phyloP scores from a whole-genome alignment of 2,888 invertebrate species.

The Tupiocoris notatus region DNA sequence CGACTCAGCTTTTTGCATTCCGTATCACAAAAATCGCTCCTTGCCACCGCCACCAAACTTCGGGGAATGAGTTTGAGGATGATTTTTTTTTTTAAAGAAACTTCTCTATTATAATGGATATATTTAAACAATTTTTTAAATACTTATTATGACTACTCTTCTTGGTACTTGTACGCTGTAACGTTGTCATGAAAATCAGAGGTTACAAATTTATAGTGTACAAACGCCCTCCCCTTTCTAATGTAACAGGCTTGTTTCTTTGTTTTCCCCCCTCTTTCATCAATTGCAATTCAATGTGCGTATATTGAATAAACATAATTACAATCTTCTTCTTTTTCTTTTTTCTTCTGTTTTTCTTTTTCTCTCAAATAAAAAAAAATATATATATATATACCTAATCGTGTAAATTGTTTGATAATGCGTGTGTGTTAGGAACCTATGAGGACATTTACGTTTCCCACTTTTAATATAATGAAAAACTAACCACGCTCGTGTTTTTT shows the following conservation, averaged over 20 bases:
- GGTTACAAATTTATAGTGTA: too few species aligned
- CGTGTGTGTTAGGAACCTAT: background rate
- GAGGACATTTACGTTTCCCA: background rate
- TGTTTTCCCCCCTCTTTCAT: conserved; percentile 8
- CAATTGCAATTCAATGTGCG: conserved; percentile 19
- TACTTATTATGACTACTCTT: background rate
- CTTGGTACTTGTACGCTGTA: too few species aligned
- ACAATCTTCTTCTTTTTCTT: conserved; percentile 27
- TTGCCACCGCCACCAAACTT: too few species aligned
- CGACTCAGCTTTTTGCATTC: too few species aligned
- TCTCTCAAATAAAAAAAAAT: background rate
- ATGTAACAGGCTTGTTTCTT: conserved; percentile 40
- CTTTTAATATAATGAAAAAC: background rate
- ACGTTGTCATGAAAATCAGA: too few species aligned
- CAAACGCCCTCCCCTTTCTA: too few species aligned
- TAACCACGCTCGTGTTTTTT: background rate
- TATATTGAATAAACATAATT: background rate
- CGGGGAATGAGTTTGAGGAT: conserved; percentile 32
- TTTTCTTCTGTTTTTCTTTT: background rate
- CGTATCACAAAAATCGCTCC: too few species aligned
- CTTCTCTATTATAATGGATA: conserved; percentile 3
- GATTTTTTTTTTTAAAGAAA: background rate
- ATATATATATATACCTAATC: too few species aligned
- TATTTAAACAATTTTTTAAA: background rate
- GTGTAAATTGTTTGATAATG: conserved; percentile 29